Evolutionary conservation across 1,140 invertebrate genomes (phyloP).

Genomic region (Apis mellifera): DNA sequence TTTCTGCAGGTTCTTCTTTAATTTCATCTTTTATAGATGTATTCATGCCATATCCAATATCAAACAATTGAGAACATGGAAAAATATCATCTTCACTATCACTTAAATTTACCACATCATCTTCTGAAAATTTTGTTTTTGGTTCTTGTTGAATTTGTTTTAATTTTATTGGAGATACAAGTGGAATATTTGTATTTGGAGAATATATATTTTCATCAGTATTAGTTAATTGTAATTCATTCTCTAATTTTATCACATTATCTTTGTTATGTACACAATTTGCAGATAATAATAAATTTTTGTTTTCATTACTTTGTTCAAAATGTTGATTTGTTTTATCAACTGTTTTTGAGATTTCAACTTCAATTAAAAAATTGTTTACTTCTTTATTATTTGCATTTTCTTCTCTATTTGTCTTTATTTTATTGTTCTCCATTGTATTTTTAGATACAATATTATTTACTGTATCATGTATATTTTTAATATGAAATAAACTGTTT

Average conservation of each 20-base stretch:
- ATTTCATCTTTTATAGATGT: conserved; percentile 35
- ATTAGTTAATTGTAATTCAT: conserved; percentile 49
- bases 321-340: background rate
- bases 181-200: background rate
- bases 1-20: conserved; percentile 40
- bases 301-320: background rate
- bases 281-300: background rate
- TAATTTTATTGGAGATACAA: conserved; percentile 48
- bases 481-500: background rate
- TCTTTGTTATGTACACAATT: background rate
- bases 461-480: background rate
- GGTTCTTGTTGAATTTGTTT: conserved; percentile 41
- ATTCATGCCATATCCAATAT: conserved; percentile 39
- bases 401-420: background rate
- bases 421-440: background rate
- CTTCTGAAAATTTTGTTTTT: conserved; percentile 57
- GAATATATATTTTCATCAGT: conserved; percentile 16
- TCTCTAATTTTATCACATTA: conserved; percentile 6
- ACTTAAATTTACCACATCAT: conserved; percentile 64
- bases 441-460: background rate
- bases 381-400: background rate
- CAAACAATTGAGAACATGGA: conserved; percentile 68
- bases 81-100: conserved; percentile 67
- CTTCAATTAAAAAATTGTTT: background rate
- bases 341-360: background rate